Base-by-base conservation (phyloP, 2,888 invertebrate species). In the Empis livida region DNA sequence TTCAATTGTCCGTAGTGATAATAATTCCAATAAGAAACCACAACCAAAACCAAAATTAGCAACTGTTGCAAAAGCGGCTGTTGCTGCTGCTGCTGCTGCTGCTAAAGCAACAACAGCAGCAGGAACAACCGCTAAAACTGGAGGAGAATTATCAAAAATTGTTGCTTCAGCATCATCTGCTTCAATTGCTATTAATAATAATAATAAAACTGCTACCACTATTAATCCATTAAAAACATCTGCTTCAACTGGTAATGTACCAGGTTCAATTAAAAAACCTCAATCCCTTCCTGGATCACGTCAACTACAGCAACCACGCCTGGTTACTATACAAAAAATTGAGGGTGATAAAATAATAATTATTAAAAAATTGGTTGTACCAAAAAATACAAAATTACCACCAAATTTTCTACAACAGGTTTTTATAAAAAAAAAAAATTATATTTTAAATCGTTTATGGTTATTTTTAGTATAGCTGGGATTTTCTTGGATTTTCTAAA, bases 311-410 rank as follows among this genome's bases (percentile, higher is more conserved):
- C 60, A 62, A 6, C 67, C 63, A 1, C 56, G 56, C 48, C 49
- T 55, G 0, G 67, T 68, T 49, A 68, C 67, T 5, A 65, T 68
- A 46, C 67, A 68, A 47, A 67, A 58, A 52, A 68, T 70, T 55
- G 68, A 66, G 57, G 70, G 70, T 48, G 68, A 68, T 57, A 70
- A 69, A 56, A 70, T 68, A 41, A 67, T 68, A 30, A 68, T 70
- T 44, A 68, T 68, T 48, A 68, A 69, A 58, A 68, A 68, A 56
- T 64, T 70, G 49, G 58, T 63, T 40, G 61, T 68, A 46, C 69
- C 67, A 45, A 68, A 69, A 57, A 68, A 68, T 56, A 62, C 66
- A 55, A 68, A 68, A 65, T 57, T 68, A 51, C 67, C 67, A 57
- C 65, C 63, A 39, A 61, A 62, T 58, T 64, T 23, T 8, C 23